Evolutionary conservation across 2,797 vertebrate genomes (phyloP), one percentile per base, ranked within the genome.

Genomic region (Hoplostethus mediterraneus): DNA sequence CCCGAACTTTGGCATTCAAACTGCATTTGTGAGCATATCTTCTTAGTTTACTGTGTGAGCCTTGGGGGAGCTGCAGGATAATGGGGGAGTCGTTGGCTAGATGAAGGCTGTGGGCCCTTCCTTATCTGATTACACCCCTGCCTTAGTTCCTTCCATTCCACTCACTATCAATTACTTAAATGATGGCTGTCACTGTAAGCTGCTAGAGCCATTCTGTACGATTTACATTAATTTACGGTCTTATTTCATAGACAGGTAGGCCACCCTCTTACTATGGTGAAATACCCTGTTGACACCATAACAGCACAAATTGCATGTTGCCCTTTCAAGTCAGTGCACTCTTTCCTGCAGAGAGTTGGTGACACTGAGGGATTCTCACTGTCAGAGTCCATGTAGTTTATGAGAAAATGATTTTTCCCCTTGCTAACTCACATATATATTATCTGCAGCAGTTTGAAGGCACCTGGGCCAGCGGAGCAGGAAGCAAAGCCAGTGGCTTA

Each of bases 51-150:
- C 58, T 12, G 49, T 51, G 28, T 28, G 3, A 61, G 76, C 75
- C 67, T 45, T 73, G 45, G 53, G 71, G 65, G 31, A 70, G 31
- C 48, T 57, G 17, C 56, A 5, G 53, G 53, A 30, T 33, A 56
- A 52, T 52, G 16, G 31, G 52, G 9, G 38, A 49, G 55, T 25
- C 12, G 13, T 63, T 44, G 25, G 33, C 58, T 53, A n/a, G 66
- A 62, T 47, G n/a, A 55, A 51, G 17, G 31, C 53, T 68, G 47
- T 64, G 28, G 63, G 57, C 51, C 31, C 7, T 63, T 48, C 48
- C 60, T 67, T 70, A 61, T 82, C 59, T 48, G 31, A 67, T 82
- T 81, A 75, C 75, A 68, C 47, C 55, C 49, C 16, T 55, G 28
- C 28, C 28, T 28, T 28, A 28, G 28, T 28, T 62, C 36, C 60